phyloP scores from a whole-genome alignment of 2,113 vertebrate species.

The Entelurus aequoreus region DNA sequence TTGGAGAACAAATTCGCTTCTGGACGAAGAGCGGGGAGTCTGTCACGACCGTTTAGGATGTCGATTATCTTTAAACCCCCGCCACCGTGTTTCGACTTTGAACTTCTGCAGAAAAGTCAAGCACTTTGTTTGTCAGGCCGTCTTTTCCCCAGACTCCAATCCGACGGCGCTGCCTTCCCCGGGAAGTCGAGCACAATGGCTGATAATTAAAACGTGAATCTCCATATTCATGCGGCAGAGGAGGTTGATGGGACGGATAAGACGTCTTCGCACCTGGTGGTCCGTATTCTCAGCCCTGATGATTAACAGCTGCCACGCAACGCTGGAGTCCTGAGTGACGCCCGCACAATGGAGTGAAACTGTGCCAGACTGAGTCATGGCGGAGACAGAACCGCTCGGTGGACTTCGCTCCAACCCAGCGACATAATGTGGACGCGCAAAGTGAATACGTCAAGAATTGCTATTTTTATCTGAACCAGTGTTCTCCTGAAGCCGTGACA shows the following conservation, averaged over 20 bases:
- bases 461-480: too few relatives aligned
- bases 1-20: conserved; percentile 39
- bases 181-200: conserved; percentile 28
- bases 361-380: too few relatives aligned
- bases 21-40: conserved; percentile 32
- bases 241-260: conserved; percentile 42
- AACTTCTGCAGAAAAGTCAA: conserved; percentile 32
- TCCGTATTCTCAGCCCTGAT: conserved; percentile 33
- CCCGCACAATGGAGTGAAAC: conserved; percentile 16
- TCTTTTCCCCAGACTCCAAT: conserved; percentile 24
- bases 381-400: too few relatives aligned
- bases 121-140: conserved; percentile 8
- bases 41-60: conserved; percentile 53
- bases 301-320: conserved; percentile 48
- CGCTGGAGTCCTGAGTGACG: conserved; percentile 43
- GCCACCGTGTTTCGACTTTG: conserved; percentile 36
- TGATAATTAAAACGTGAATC: conserved; percentile 37
- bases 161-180: conserved; percentile 13
- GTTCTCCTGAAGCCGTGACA: too few relatives aligned
- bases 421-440: too few relatives aligned
- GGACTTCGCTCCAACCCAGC: too few relatives aligned
- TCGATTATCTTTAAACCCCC: conserved; percentile 50
- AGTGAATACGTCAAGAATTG: too few relatives aligned
- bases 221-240: conserved; percentile 36
- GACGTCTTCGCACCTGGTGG: conserved; percentile 47